Base-by-base conservation (phyloP, 1,140 invertebrate genomes). In the Temnothorax nylanderi region DNA sequence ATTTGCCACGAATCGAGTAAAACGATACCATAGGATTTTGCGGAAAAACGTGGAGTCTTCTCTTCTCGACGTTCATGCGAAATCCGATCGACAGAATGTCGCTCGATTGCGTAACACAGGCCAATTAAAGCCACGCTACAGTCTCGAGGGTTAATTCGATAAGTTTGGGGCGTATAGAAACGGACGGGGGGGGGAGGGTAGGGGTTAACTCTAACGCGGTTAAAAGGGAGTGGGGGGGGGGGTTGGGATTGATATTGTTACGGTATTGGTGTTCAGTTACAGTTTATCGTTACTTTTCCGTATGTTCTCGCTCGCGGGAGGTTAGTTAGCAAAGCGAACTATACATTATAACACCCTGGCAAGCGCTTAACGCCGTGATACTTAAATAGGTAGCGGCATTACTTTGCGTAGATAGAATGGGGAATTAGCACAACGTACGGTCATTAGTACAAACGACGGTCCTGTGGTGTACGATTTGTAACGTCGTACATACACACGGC, bases 241-340 rank as follows among this genome's bases (percentile, higher is more conserved):
- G 37, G 7, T 10, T 18, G 26, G 51, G n/a, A 67, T 62, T 89
- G 72, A 47, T 82, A 89, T 81, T 21, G 69, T 81, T 89, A 89
- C 91, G 93, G 92, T 92, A 94, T 95, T 95, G 95, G 95, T 95
- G 94, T 95, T 95, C 94, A 94, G 91, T 95, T 95, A 95, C 94
- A 95, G 95, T 95, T 95, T 92, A 81, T 91, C 81, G 62, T 88
- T 90, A 84, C 76, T 49, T 7, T 71, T 84, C 21, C 76, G 21
- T 77, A 62, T 67, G 47, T 58, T 86, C 60, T 82, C 44, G 47
- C 47, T 44, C 51, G 72, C 72, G 69, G 80, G 44, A 11, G 32
- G 11, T 84, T 49, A 72, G 51, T 72, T 82, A 82, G 67, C 67
- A 74, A 75, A 74, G 67, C 54, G 78, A 74, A 74, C 41, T 82